phyloP scores from a whole-genome alignment of 2,113 vertebrate genomes.

The Corythaixoides concolor region DNA sequence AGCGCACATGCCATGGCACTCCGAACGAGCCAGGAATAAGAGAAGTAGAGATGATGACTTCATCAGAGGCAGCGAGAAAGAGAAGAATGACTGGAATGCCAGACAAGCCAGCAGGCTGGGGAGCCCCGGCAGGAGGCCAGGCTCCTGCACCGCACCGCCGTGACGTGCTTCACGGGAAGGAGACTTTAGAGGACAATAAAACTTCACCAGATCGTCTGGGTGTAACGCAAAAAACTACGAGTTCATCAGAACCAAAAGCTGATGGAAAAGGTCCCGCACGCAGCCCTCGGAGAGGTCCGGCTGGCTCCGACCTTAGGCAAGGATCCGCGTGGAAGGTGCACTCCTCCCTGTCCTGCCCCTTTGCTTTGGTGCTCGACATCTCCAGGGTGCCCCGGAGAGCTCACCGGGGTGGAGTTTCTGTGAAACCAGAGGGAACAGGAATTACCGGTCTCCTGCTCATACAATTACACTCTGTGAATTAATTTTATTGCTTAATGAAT shows the following conservation, averaged over 20 bases:
- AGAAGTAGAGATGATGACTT: slow-evolving; percentile 42
- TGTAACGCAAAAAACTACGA: fast-evolving
- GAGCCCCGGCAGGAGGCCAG: neutral
- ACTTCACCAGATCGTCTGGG: neutral
- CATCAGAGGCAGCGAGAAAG: slow-evolving; percentile 39
- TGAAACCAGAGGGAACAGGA: slow-evolving; percentile 59
- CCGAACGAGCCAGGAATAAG: neutral
- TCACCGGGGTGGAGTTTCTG: slow-evolving; percentile 46
- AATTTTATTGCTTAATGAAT: slow-evolving; percentile 65
- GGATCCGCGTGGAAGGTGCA: fast-evolving
- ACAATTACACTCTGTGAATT: slow-evolving; percentile 7
- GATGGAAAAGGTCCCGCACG: neutral
- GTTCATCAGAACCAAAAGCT: fast-evolving
- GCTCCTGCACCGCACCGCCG: neutral
- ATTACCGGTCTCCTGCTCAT: slow-evolving; percentile 51
- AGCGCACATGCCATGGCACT: slow-evolving; percentile 57
- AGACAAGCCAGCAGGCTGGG: neutral
- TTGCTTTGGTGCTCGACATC: neutral
- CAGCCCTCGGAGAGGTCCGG: neutral
- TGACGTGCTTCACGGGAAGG: neutral
- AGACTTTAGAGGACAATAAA: neutral
- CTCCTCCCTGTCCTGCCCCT: neutral
- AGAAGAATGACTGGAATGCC: slow-evolving; percentile 25
- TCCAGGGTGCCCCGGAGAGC: neutral
- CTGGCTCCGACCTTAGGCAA: neutral